A percentile compares a stretch with the other conserved stretches of the same genome.
Evolutionary conservation across 2,113 vertebrate genomes (phyloP).

Genomic region (Carettochelys insculpta): DNA sequence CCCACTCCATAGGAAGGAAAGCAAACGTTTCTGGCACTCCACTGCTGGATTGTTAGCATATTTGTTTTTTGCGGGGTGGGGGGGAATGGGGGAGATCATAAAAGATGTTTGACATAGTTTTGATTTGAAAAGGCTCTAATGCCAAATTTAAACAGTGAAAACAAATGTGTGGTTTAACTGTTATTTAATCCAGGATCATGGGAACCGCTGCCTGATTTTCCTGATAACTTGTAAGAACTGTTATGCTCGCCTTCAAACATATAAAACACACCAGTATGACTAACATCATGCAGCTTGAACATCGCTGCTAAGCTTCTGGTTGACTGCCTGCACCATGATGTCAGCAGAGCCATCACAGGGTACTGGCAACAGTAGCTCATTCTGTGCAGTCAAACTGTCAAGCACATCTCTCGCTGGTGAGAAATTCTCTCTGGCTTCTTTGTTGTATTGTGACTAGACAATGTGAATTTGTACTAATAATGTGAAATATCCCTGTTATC

Average conservation of each 20-base stretch:
- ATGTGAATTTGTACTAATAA: slow-evolving; percentile 15
- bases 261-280: neutral
- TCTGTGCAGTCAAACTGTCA: neutral
- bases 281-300: slow-evolving; percentile 14
- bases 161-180: slow-evolving; percentile 65
- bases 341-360: slow-evolving; percentile 38
- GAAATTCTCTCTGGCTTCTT: neutral
- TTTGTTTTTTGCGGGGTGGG: slow-evolving; percentile 29
- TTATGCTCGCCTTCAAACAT: neutral
- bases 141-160: slow-evolving; percentile 71
- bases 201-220: slow-evolving; percentile 67
- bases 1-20: slow-evolving; percentile 51
- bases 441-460: slow-evolving; percentile 8
- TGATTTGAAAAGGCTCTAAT: slow-evolving; percentile 64
- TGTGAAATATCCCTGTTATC: neutral
- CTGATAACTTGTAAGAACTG: slow-evolving; percentile 10
- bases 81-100: slow-evolving; percentile 35
- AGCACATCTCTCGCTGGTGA: fast-evolving
- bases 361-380: slow-evolving; percentile 5
- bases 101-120: slow-evolving; percentile 76
- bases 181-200: slow-evolving; percentile 69
- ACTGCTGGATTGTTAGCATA: slow-evolving; percentile 59
- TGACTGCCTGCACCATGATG: slow-evolving; percentile 11
- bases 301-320: neutral
- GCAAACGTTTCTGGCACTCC: slow-evolving; percentile 52